phyloP scores from a whole-genome alignment of 2,113 vertebrate genomes.

The Entomyzon cyanotis region DNA sequence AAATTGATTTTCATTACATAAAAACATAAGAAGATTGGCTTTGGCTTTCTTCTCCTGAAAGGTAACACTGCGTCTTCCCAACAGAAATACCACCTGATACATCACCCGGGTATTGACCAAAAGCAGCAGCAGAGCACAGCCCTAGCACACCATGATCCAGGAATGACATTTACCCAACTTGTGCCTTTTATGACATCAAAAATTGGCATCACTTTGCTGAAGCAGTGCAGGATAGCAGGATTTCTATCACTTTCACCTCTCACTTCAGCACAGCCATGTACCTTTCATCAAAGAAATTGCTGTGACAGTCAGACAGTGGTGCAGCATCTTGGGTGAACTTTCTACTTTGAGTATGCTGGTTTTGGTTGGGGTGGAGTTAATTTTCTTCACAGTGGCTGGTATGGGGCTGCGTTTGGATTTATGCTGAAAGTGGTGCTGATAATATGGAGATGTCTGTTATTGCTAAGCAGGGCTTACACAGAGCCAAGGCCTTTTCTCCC shows the following conservation, averaged over 20 bases:
- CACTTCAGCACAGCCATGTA: not conserved
- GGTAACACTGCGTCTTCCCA: not conserved
- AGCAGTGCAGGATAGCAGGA: not conserved
- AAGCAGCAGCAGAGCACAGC: not conserved
- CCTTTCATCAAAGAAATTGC: not conserved
- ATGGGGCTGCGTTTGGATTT: not conserved
- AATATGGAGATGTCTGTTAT: not conserved
- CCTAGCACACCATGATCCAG: not conserved
- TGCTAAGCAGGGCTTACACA: not conserved
- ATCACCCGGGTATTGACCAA: not conserved
- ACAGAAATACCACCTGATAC: fast-evolving
- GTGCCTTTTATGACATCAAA: not conserved
- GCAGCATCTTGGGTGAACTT: not conserved
- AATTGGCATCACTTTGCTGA: not conserved
- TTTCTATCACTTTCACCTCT: not conserved
- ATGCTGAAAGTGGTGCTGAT: not conserved
- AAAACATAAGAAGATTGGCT: not conserved
- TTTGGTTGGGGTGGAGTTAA: not conserved
- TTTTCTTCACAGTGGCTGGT: not conserved
- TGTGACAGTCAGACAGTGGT: not conserved
- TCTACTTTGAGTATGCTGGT: not conserved
- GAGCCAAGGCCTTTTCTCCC: not conserved
- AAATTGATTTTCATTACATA: not conserved
- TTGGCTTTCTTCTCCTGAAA: not conserved
- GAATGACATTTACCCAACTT: not conserved